Evolutionary conservation across 1,140 invertebrate species (phyloP), one percentile per base, ranked within the genome.

Genomic region (Dryas iulia): DNA sequence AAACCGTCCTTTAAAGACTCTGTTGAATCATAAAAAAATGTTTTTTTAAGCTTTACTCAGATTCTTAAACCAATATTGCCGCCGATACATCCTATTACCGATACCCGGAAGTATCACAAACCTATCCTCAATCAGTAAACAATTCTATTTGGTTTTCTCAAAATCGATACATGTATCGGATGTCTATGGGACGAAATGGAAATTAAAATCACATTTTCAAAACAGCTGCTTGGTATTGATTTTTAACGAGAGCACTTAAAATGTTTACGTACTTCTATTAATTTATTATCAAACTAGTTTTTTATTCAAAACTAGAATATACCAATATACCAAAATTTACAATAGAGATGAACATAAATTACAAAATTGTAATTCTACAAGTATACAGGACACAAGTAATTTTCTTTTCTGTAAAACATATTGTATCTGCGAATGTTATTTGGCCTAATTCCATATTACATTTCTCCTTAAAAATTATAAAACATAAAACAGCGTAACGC

Each of bases 81-180:
- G 33, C 33, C 14, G 39, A 47, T 47, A 47, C 39, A 47, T 47
- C 18, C 6, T 47, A 47, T 30, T 64, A 57, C 52, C 39, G 23
- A 33, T 66, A 66, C 28, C 66, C 59, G 66, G 66, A 68, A 61
- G 58, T 68, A 61, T 68, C 66, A 68, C 24, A 56, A 68, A 61
- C 25, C 59, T 5, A 61, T 57, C 35, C 52, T 28, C 26, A 53
- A 66, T 59, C 21, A 12, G 33, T 59, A 59, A 39, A 62, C 39
- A 53, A 23, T 14, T 21, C 8, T 47, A 35, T 66, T 66, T 59
- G 52, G 14, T 23, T 66, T 54, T 59, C 18, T 26, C 35, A 59
- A 66, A 59, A 66, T 31, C 57, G 57, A 66, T 59, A 54, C n/a
- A 10, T 60, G 35, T 52, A 52, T 47, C 39, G 39, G 14, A 47